Conservation (phyloP, 2,888 invertebrate species). For the Tachina grossa region DNA sequence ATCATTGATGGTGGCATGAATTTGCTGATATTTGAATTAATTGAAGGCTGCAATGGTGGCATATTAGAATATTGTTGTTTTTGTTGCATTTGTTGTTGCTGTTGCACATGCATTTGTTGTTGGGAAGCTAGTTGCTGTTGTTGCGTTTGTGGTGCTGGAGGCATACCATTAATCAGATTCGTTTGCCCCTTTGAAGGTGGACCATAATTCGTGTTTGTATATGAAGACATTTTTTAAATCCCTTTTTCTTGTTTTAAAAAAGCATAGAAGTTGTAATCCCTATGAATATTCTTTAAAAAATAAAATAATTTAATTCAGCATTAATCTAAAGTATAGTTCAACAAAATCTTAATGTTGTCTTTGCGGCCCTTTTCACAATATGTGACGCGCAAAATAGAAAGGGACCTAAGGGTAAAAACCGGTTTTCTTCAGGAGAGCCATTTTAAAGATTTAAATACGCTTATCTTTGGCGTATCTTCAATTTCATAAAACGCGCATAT, state of each 20-base stretch:
- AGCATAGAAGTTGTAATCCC: constrained; percentile 54
- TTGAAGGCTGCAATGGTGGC: constrained; percentile 42
- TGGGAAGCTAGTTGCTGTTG: constrained; percentile 64
- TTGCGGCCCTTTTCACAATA: not conserved
- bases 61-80: constrained; percentile 68
- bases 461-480: too few relatives aligned
- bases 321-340: too few relatives aligned
- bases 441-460: too few relatives aligned
- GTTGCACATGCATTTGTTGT: constrained; percentile 63
- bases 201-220: constrained; percentile 73
- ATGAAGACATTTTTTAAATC: constrained; percentile 73
- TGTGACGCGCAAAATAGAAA: too few relatives aligned
- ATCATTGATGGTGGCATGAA: constrained; percentile 74
- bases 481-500: too few relatives aligned
- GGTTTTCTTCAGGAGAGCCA: too few relatives aligned
- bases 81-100: constrained; percentile 68
- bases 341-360: not conserved
- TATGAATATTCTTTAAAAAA: constrained; percentile 13
- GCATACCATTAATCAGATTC: constrained; percentile 76
- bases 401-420: too few relatives aligned
- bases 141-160: constrained; percentile 67
- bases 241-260: constrained; percentile 29
- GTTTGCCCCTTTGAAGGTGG: constrained; percentile 73
- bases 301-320: not conserved
- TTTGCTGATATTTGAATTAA: constrained; percentile 73